phyloP scores from a whole-genome alignment of 1,140 invertebrate species.

The Arion vulgaris region DNA sequence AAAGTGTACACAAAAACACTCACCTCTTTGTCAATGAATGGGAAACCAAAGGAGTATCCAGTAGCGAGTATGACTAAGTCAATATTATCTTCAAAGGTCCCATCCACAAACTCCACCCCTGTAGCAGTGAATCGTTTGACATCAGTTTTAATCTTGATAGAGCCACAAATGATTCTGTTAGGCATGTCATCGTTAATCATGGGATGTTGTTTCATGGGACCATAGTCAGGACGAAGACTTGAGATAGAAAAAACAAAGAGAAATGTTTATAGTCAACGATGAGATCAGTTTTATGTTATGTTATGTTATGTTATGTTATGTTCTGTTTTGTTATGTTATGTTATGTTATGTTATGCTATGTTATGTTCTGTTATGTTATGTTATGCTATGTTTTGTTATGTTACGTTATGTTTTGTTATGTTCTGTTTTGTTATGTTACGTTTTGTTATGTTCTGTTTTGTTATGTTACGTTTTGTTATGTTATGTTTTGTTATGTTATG shows the following conservation, averaged over 20 bases:
- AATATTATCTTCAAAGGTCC: slow-evolving; percentile 59
- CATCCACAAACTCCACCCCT: slow-evolving; percentile 71
- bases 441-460: too few relatives aligned
- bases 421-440: too few relatives aligned
- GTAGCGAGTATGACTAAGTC: slow-evolving; percentile 65
- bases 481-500: too few relatives aligned
- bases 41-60: slow-evolving; percentile 66
- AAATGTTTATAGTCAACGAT: not conserved
- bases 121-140: slow-evolving; percentile 64
- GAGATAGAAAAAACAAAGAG: too few relatives aligned
- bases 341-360: too few relatives aligned
- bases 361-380: too few relatives aligned
- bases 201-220: slow-evolving; percentile 72
- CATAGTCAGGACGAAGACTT: slow-evolving; percentile 71
- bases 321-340: too few relatives aligned
- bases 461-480: too few relatives aligned
- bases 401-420: too few relatives aligned
- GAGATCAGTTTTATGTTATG: not conserved
- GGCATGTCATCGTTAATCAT: slow-evolving; percentile 76
- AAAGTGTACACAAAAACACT: slow-evolving; percentile 2
- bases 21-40: slow-evolving; percentile 59
- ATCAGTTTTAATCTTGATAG: slow-evolving; percentile 71
- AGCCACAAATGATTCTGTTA: slow-evolving; percentile 73
- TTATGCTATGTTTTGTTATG: too few relatives aligned
- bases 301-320: too few relatives aligned